Percentiles rank a stretch among this genome's conserved stretches.
These are phyloP conservation scores for Trichonephila clavipes DNA, from an alignment of 1,140 invertebrate species.

Conservation along the genomic window DNA sequence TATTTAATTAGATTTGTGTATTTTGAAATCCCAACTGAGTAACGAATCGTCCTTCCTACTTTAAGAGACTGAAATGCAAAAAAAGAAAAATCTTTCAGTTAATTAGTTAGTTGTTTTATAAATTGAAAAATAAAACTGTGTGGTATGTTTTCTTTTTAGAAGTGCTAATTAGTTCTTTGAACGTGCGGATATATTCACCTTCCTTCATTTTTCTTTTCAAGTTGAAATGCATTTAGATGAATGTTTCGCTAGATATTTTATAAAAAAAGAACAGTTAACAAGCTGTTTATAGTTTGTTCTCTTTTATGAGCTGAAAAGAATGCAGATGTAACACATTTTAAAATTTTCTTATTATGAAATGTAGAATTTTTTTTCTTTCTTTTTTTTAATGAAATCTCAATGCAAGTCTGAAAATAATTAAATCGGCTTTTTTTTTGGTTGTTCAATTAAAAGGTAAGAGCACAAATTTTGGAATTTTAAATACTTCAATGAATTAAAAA, in stretches of 20 bases:
- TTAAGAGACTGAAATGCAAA: neutral
- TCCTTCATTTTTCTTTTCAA: neutral
- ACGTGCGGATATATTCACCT: neutral
- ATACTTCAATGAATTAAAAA: too few relatives aligned
- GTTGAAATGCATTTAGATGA: neutral
- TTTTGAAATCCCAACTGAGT: constrained; percentile 26
- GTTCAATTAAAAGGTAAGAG: too few relatives aligned
- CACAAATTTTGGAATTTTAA: too few relatives aligned
- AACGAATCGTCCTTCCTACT: neutral
- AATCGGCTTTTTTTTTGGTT: too few relatives aligned
- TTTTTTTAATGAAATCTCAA: neutral
- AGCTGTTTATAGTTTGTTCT: neutral
- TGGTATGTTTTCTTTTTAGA: neutral
- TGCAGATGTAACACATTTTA: neutral
- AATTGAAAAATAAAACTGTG: constrained; percentile 24
- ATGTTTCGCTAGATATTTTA: neutral
- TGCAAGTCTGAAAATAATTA: too few relatives aligned
- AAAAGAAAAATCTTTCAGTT: neutral
- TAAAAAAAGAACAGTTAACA: neutral
- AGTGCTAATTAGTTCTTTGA: constrained; percentile 10
- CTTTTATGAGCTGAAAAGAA: neutral
- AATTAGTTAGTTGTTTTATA: constrained; percentile 8
- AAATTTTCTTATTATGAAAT: neutral
- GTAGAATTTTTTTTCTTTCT: neutral
- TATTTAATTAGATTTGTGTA: constrained; percentile 6